Conservation (phyloP, 2,888 invertebrate species). For the Polymixis lichenea region DNA sequence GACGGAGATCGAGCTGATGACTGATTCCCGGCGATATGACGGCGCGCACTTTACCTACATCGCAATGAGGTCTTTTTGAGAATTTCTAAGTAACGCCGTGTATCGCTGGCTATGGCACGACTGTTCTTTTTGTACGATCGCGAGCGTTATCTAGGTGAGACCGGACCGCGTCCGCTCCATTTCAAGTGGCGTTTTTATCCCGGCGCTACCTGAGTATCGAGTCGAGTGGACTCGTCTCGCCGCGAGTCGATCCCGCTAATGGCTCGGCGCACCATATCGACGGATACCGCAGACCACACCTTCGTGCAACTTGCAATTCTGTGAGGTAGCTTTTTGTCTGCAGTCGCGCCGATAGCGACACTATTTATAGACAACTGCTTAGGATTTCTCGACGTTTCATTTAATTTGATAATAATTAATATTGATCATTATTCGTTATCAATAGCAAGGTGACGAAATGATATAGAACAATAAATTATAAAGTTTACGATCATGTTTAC, state of each 20-base stretch:
- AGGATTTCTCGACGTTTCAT: constrained; percentile 56
- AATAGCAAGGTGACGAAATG: constrained; percentile 73
- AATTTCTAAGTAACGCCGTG: constrained; percentile 66
- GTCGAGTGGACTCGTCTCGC: constrained; percentile 72
- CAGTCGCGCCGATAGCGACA: constrained; percentile 56
- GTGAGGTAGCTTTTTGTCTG: constrained; percentile 67
- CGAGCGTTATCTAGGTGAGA: constrained; percentile 86
- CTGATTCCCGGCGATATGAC: constrained; percentile 76
- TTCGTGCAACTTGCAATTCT: constrained; percentile 71
- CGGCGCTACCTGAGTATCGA: constrained; percentile 84
- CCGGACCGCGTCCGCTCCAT: constrained; percentile 84
- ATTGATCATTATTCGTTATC: constrained; percentile 68
- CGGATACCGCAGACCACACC: constrained; percentile 73
- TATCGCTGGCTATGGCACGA: constrained; percentile 66
- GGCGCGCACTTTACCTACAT: constrained; percentile 58
- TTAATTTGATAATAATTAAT: constrained; percentile 71
- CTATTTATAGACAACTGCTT: constrained; percentile 66
- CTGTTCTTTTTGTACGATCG: constrained; percentile 74
- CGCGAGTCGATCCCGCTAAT: constrained; percentile 79
- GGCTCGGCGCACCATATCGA: constrained; percentile 71
- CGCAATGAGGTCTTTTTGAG: constrained; percentile 64
- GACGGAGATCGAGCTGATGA: constrained; percentile 68
- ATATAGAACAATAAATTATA: constrained; percentile 77
- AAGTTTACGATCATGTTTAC: constrained; percentile 76
- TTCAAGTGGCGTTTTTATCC: constrained; percentile 89